Evolutionary conservation across 2,797 vertebrate species (phyloP).

Genomic region (Cygnus olor): DNA sequence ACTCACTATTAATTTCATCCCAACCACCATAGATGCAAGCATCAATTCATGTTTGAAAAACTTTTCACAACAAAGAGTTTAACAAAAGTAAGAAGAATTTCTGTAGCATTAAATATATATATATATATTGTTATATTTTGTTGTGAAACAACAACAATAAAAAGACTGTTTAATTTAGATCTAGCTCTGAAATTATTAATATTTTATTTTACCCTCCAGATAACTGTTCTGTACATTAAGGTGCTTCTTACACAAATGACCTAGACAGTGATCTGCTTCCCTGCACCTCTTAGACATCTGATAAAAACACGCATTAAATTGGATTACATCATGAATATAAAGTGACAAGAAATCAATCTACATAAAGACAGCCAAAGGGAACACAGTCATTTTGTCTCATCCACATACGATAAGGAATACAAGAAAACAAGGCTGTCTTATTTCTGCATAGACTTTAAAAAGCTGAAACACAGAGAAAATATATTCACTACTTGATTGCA

Average conservation of each 20-base stretch:
- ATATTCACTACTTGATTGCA: background rate
- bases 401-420: background rate
- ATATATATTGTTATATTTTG: background rate
- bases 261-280: background rate
- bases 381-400: background rate
- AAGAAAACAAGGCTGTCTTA: background rate
- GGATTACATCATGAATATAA: conserved; percentile 55
- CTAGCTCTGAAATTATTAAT: conserved; percentile 15
- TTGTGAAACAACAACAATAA: background rate
- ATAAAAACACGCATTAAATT: conserved; percentile 29
- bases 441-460: background rate
- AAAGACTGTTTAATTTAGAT: background rate
- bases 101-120: background rate
- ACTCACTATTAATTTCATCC: background rate
- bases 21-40: background rate
- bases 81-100: background rate
- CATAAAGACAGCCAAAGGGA: conserved; percentile 32
- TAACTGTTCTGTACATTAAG: background rate
- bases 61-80: background rate
- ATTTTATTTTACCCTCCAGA: background rate
- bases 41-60: background rate
- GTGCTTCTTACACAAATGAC: conserved; percentile 25
- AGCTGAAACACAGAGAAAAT: background rate
- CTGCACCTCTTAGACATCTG: background rate
- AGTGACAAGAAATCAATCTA: conserved; percentile 39